Evolutionary conservation across 1,140 invertebrate species (phyloP).

Genomic region (Temnothorax longispinosus): DNA sequence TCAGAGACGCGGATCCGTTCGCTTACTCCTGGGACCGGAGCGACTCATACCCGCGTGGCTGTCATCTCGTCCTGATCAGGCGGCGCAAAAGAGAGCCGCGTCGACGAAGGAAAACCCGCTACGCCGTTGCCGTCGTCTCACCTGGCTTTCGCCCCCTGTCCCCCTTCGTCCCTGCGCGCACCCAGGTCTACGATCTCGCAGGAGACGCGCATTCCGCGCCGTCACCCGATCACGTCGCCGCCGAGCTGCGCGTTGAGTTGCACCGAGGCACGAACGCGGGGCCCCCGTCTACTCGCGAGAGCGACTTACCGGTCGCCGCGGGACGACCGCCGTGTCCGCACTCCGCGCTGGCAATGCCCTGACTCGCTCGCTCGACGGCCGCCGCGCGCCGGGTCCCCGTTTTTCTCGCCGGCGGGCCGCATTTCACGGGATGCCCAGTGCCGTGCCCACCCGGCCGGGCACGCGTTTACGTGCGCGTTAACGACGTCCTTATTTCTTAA

Average conservation of each 20-base stretch:
- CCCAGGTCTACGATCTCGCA: background rate
- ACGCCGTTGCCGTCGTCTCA: background rate
- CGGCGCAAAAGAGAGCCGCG: background rate
- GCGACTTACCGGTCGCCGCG: background rate
- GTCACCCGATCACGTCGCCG: conserved; percentile 1
- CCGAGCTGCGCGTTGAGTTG: background rate
- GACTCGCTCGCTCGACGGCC: conserved; percentile 41
- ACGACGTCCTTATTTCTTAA: background rate
- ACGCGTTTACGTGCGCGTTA: background rate
- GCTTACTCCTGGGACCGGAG: background rate
- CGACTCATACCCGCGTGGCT: background rate
- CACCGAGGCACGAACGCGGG: background rate
- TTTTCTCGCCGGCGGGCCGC: conserved; percentile 71
- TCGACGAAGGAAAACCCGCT: conserved; percentile 22
- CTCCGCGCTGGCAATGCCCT: conserved; percentile 63
- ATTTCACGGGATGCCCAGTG: conserved; percentile 70
- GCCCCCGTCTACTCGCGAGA: background rate
- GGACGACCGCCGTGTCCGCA: conserved; percentile 54
- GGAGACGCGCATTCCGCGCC: conserved; percentile 34
- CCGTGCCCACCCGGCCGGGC: conserved; percentile 44
- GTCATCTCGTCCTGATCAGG: background rate
- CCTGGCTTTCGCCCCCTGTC: background rate
- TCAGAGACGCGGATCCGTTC: background rate
- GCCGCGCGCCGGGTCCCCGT: conserved; percentile 63
- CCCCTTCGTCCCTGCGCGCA: background rate